Conservation (phyloP, 1,140 invertebrate genomes). For the Ctenoplectra terminalis region DNA sequence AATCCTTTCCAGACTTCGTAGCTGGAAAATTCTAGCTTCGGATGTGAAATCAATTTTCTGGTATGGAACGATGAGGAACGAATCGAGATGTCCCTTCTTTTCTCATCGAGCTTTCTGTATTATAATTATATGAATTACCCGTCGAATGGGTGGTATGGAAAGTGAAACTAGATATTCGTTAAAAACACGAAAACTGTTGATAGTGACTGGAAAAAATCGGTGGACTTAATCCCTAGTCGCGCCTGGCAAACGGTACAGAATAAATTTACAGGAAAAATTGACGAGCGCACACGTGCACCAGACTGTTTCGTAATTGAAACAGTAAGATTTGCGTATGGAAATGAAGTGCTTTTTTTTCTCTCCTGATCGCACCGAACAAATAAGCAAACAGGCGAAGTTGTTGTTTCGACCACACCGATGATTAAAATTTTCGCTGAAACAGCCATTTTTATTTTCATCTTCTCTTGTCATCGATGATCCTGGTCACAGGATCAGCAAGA, state of each 20-base stretch:
- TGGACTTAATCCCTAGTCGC: background rate
- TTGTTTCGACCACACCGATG: background rate
- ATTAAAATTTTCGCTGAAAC: background rate
- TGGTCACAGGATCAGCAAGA: too few relatives aligned
- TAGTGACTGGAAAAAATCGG: background rate
- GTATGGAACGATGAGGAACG: background rate
- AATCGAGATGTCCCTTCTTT: background rate
- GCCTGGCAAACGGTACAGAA: background rate
- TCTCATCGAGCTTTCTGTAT: too few relatives aligned
- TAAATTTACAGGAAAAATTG: too few relatives aligned
- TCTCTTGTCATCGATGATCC: too few relatives aligned
- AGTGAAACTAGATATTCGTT: background rate
- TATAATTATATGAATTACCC: background rate
- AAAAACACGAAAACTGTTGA: background rate
- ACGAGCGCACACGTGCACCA: background rate
- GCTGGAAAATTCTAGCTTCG: background rate
- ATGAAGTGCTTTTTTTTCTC: background rate
- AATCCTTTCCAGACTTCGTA: background rate
- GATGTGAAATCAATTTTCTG: background rate
- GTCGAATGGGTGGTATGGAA: too few relatives aligned
- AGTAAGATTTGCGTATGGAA: background rate
- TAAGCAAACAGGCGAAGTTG: conserved; percentile 2
- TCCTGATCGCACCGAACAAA: background rate
- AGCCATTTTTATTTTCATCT: too few relatives aligned
- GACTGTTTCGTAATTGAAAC: background rate